Percentiles rank a stretch among this genome's conserved stretches.
Conservation (phyloP, 2,888 invertebrate genomes). For the Anorthoa munda region DNA sequence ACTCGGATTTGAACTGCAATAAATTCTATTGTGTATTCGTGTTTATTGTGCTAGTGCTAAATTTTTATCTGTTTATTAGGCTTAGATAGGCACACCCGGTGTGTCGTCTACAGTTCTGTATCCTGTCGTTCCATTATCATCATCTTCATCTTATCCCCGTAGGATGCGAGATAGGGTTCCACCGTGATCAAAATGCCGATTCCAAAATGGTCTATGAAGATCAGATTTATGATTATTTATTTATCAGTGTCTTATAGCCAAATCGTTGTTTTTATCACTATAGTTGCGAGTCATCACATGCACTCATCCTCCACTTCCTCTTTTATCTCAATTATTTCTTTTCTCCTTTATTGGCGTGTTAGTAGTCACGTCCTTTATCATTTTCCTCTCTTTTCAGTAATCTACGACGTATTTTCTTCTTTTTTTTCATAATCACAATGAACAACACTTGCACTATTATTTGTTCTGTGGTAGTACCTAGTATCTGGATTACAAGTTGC, state of each 20-base stretch:
- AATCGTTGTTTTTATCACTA: neutral
- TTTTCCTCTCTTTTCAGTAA: neutral
- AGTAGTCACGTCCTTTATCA: neutral
- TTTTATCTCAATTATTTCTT: neutral
- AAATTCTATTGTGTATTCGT: conserved; percentile 33
- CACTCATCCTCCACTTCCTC: too few relatives aligned
- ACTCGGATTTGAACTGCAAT: conserved; percentile 53
- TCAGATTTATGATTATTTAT: neutral
- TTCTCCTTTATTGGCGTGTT: neutral
- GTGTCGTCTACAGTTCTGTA: neutral
- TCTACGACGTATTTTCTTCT: neutral
- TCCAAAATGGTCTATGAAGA: neutral
- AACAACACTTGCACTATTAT: neutral
- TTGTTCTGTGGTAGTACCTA: neutral
- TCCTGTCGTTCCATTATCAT: neutral
- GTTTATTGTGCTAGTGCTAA: conserved; percentile 27
- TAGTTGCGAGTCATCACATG: neutral
- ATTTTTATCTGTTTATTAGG: conserved; percentile 26
- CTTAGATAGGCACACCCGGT: neutral
- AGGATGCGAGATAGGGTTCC: neutral
- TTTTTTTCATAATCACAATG: neutral
- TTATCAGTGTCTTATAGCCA: too few relatives aligned
- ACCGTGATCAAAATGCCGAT: neutral
- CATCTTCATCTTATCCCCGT: neutral
- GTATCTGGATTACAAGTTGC: neutral